Evolutionary conservation across 1,140 invertebrate genomes (phyloP).

Genomic region (Holcopasites calliopsidis): DNA sequence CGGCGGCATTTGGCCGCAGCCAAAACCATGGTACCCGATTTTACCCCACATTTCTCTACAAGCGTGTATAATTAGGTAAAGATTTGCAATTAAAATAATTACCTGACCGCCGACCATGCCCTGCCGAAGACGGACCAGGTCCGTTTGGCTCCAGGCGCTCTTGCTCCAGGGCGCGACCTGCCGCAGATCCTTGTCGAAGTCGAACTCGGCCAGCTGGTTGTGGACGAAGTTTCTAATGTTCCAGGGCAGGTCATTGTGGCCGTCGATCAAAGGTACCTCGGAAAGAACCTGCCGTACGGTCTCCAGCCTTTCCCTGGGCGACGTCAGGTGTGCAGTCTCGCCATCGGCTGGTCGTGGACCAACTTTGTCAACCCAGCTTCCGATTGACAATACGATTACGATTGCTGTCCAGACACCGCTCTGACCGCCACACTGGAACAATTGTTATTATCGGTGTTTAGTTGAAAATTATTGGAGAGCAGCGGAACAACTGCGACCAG

Average conservation of each 20-base stretch:
- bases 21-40: no score
- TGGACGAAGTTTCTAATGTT: constrained; percentile 89
- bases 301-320: constrained; percentile 77
- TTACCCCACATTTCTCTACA: no score
- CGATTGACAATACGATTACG: constrained; percentile 67
- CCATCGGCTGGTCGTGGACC: constrained; percentile 70
- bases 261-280: constrained; percentile 82
- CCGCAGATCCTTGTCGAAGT: constrained; percentile 85
- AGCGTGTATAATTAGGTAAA: no score
- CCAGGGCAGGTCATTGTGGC: constrained; percentile 93
- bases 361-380: constrained; percentile 69
- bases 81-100: constrained; percentile 41
- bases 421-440: constrained; percentile 64
- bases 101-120: constrained; percentile 90
- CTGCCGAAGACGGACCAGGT: constrained; percentile 85
- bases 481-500: background rate
- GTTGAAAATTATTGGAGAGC: background rate
- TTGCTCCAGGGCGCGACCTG: constrained; percentile 87
- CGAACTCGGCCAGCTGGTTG: constrained; percentile 87
- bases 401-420: constrained; percentile 66
- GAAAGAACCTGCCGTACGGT: constrained; percentile 80
- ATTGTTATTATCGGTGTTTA: background rate
- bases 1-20: no score
- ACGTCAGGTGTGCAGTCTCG: constrained; percentile 66
- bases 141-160: constrained; percentile 89